Evolutionary conservation across 2,113 vertebrate species (phyloP).

Genomic region (Glaucomys volans): DNA sequence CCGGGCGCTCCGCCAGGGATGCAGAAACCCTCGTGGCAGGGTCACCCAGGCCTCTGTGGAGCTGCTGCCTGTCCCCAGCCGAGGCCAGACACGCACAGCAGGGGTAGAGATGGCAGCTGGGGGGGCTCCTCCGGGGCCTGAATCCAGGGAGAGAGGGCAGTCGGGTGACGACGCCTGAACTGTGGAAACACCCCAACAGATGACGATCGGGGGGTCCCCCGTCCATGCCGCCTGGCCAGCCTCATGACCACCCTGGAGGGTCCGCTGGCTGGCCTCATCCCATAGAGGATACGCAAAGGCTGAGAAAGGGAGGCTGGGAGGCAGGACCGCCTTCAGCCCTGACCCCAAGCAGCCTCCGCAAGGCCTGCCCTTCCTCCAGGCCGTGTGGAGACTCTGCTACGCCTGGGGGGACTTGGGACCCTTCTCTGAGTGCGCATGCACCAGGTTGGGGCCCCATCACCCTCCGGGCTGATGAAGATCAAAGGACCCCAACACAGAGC

Average conservation of each 20-base stretch:
- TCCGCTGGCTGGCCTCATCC: neutral
- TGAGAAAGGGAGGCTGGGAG: neutral
- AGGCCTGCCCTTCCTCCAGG: neutral
- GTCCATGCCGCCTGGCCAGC: no score
- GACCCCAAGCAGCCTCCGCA: neutral
- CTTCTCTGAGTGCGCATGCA: neutral
- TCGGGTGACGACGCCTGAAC: neutral
- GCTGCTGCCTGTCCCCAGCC: neutral
- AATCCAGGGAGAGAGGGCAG: neutral
- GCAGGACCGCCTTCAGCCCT: neutral
- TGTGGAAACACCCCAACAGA: fast-evolving
- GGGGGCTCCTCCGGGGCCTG: neutral
- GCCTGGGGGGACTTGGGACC: neutral
- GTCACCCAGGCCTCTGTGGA: neutral
- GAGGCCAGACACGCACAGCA: neutral
- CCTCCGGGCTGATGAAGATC: neutral
- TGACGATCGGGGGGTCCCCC: fast-evolving
- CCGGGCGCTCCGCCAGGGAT: conserved; percentile 58
- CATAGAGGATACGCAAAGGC: neutral
- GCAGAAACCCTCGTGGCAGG: neutral
- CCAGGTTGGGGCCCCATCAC: neutral
- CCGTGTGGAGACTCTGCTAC: no score
- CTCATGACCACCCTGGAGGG: neutral
- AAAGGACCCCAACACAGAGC: fast-evolving
- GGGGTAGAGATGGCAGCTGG: neutral